Evolutionary conservation across 2,113 vertebrate species (phyloP), one percentile per base, ranked within the genome.

Genomic region (Paradisaea rubra): DNA sequence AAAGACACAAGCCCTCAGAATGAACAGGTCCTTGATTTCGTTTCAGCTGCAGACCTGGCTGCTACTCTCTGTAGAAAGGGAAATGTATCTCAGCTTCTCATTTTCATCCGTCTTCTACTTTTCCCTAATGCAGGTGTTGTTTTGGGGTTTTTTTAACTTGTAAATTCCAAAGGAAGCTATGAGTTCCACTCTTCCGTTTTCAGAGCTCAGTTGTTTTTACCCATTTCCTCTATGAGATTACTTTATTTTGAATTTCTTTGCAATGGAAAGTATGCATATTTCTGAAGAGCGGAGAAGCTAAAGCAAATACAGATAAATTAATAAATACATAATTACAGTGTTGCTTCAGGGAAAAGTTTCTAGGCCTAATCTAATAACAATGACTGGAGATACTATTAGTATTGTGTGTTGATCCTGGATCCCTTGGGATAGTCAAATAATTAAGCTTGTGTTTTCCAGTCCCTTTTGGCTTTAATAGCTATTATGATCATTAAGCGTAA

Each of bases 401-500:
- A 39, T 70, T 91, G 70, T 82, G 41, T 74, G 68, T 89, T 89
- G 77, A 87, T 87, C 92, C 73, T 81, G 70, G 24, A 28, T 85
- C 86, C 50, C 57, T 44, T 91, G 89, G 70, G 93, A 84, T 21
- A 60, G 44, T 56, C 56, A 82, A 47, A 56, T 93, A 95, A 96
- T 96, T 96, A 90, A 94, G 83, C 52, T 56, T 77, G 52, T 90
- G 64, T 93, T 94, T 95, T 93, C 44, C 53, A 83, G 41, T 93
- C 86, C 64, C 82, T 86, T 86, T 66, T 89, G 81, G 87, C 81
- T 64, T 89, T 91, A 86, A 93, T 73, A 91, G 74, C 74, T 91
- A 70, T 86, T 91, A 81, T 37, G 60, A 77, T 83, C 59, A 63
- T 91, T 80, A 84, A 79, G 60, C 57, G 45, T 78, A 93, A 83